These are phyloP conservation scores for Dasypogon diadema DNA, from an alignment of 2,888 invertebrate genomes.

Conservation along the genomic window DNA sequence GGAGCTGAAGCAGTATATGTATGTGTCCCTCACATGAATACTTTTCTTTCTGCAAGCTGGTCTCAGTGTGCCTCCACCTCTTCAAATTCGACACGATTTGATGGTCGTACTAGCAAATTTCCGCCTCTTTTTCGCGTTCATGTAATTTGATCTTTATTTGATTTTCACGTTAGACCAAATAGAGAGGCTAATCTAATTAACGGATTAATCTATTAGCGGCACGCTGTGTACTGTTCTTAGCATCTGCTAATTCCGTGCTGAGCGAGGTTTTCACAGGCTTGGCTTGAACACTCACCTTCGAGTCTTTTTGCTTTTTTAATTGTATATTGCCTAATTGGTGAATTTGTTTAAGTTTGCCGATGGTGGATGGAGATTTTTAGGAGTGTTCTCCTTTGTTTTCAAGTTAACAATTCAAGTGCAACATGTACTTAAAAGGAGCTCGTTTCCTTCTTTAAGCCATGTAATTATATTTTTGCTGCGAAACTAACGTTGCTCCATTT, in stretches of 20 bases:
- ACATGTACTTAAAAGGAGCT: too few relatives aligned
- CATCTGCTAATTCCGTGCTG: background rate
- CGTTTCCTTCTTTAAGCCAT: too few relatives aligned
- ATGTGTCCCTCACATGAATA: background rate
- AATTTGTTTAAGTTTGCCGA: too few relatives aligned
- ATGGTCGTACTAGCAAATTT: constrained; percentile 25
- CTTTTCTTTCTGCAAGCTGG: background rate
- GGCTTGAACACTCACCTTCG: constrained; percentile 31
- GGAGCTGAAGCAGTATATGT: background rate
- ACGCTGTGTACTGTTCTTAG: constrained; percentile 16
- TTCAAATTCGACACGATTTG: constrained; percentile 39
- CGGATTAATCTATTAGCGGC: constrained; percentile 27
- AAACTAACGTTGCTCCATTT: too few relatives aligned
- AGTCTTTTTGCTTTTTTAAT: too few relatives aligned
- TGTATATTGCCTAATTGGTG: too few relatives aligned
- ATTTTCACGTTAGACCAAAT: constrained; percentile 52
- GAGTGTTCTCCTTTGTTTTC: too few relatives aligned
- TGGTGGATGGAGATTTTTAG: too few relatives aligned
- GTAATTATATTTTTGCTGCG: too few relatives aligned
- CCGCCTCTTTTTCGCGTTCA: constrained; percentile 57
- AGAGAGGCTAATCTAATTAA: constrained; percentile 44
- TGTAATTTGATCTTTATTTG: constrained; percentile 60
- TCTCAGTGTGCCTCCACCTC: background rate
- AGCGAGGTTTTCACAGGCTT: background rate
- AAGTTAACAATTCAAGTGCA: too few relatives aligned